Conservation (phyloP, 2,797 vertebrate species). For the Amazona finschi region DNA sequence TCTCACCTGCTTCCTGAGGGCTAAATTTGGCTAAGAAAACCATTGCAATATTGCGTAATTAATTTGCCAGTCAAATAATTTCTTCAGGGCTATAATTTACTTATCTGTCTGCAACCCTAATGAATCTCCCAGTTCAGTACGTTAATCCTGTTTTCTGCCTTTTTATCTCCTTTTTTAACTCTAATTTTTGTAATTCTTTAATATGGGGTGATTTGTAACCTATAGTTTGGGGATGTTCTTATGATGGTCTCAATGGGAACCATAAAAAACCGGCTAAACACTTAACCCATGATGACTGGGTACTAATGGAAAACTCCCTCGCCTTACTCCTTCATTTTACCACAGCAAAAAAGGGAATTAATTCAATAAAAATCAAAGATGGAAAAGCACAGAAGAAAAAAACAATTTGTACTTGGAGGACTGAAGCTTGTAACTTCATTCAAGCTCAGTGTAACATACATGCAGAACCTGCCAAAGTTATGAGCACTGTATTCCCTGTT, state of each 20-base stretch:
- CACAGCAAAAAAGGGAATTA: background rate
- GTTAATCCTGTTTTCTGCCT: slow-evolving; percentile 4
- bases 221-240: background rate
- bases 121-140: background rate
- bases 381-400: background rate
- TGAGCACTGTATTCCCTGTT: rapidly evolving
- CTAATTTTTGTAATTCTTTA: background rate
- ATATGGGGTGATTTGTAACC: background rate
- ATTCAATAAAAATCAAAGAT: background rate
- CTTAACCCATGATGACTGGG: background rate
- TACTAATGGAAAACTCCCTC: background rate
- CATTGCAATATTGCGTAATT: slow-evolving; percentile 33
- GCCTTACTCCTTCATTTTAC: background rate
- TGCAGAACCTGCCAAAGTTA: background rate
- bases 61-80: slow-evolving; percentile 54
- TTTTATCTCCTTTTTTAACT: background rate
- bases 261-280: background rate
- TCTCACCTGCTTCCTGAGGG: slow-evolving; percentile 32
- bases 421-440: rapidly evolving
- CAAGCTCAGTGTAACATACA: rapidly evolving
- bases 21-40: background rate
- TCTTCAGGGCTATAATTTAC: slow-evolving; percentile 44
- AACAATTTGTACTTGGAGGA: background rate
- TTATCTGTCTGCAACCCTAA: slow-evolving; percentile 1
- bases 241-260: background rate